Percentiles rank a stretch among this genome's conserved stretches.
phyloP scores from a whole-genome alignment of 35 echinoderm and acorn worm species.

The Eucidaris tribuloides region DNA sequence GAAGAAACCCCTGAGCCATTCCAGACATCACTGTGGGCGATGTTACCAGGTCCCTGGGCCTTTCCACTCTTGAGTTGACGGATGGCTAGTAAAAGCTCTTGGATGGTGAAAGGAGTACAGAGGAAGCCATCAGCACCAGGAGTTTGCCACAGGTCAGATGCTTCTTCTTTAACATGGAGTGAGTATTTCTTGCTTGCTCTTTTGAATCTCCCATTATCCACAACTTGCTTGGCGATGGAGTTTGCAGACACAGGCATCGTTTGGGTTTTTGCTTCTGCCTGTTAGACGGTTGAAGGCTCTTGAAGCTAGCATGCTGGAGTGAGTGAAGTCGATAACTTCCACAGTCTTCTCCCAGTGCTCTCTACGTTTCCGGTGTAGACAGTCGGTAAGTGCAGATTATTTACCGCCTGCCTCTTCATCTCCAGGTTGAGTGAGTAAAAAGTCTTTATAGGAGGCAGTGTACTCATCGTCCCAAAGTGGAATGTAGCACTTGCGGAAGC shows the following conservation, averaged over 20 bases:
- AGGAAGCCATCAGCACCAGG: background rate
- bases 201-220: slow-evolving; percentile 12
- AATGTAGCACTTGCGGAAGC: background rate
- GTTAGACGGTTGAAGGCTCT: slow-evolving; percentile 4
- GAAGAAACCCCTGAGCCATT: slow-evolving; percentile 20
- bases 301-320: background rate
- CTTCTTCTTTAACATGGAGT: background rate
- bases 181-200: background rate
- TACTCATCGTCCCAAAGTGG: slow-evolving; percentile 33
- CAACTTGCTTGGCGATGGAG: background rate
- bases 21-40: background rate
- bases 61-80: slow-evolving; percentile 11
- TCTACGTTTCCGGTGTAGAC: background rate
- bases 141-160: background rate
- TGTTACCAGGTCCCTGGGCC: slow-evolving; percentile 41
- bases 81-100: background rate
- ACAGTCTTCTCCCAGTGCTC: slow-evolving; percentile 20
- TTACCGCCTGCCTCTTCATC: background rate
- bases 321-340: slow-evolving; percentile 11
- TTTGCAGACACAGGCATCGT: background rate
- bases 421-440: background rate
- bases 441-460: background rate
- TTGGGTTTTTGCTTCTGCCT: background rate
- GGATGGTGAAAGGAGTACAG: background rate
- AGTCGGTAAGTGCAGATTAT: background rate